A percentile compares a stretch with the other conserved stretches of the same genome.
Evolutionary conservation across 1,140 invertebrate genomes (phyloP).

Genomic region (Cotesia chilonis): DNA sequence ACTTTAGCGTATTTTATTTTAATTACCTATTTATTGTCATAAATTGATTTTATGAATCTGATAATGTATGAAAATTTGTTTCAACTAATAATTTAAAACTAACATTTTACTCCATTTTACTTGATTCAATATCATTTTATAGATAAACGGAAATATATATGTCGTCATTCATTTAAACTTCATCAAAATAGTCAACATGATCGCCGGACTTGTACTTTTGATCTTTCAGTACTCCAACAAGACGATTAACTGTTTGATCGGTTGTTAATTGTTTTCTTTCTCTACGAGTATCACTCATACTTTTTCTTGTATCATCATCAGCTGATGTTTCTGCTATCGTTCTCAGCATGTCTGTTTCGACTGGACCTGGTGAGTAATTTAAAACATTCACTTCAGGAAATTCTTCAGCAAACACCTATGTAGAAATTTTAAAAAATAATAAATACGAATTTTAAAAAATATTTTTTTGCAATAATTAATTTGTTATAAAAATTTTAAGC

Average conservation of each 20-base stretch:
- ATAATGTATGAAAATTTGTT: conserved; percentile 16
- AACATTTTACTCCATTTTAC: no score
- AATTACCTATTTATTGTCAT: conserved; percentile 33
- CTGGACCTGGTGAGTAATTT: conserved; percentile 93
- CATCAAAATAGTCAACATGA: conserved; percentile 88
- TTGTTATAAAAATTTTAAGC: no score
- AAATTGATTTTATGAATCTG: conserved; percentile 45
- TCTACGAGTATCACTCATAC: conserved; percentile 70
- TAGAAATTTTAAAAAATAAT: no score
- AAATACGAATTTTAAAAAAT: no score
- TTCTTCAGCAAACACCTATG: conserved; percentile 79
- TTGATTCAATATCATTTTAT: no score
- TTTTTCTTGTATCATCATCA: conserved; percentile 69
- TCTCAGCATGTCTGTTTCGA: conserved; percentile 90
- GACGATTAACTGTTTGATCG: conserved; percentile 78
- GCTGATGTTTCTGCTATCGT: conserved; percentile 69
- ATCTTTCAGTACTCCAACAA: conserved; percentile 76
- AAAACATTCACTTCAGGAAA: conserved; percentile 79
- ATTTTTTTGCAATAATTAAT: no score
- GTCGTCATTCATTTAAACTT: conserved; percentile 41
- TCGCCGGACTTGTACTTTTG: conserved; percentile 82
- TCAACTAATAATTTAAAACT: no score
- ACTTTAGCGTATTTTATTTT: conserved; percentile 43
- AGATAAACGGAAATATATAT: no score
- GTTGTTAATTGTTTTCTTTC: conserved; percentile 76